Evolutionary conservation across 2,797 vertebrate species (phyloP), one percentile per base, ranked within the genome.

Genomic region (Pagetopsis macropterus): DNA sequence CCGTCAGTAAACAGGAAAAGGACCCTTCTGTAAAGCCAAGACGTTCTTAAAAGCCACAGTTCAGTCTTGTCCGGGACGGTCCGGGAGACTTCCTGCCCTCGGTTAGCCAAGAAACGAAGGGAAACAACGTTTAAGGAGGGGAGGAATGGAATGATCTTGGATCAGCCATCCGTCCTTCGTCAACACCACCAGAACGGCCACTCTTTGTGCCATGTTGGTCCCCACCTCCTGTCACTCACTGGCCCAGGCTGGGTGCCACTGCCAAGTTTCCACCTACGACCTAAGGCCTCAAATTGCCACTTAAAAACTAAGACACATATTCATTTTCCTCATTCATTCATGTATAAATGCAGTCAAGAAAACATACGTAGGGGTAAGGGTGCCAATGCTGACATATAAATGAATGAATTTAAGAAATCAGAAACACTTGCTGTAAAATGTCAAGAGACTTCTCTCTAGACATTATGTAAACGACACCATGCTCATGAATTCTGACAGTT

Each of bases 1-100:
- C 63, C 10, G 55, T 83, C 76, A 48, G 87, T 90, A 88, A 92
- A 93, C 88, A 89, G 87, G 89, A 91, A 90, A 88, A 75, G 71
- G 78, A 65, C 54, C 10, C 60, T 71, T 82, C 84, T 83, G 72
- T 81, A n/a, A 60, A 70, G 78, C 63, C 66, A 73, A 82, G 65
- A 67, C 4, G 9, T 76, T 82, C 79, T 70, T 84, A 87, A 87
- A 80, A 87, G 78, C 55, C 41, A 54, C 6, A 15, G 67, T 72
- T 73, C 73, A 62, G 71, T 74, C 79, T 48, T 15, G 41, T 72
- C 75, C 54, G 3, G 46, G 62, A 73, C 63, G 0, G 73, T 84
- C 76, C 40, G 5, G 86, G 88, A 82, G 84, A 84, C 84, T 90
- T 90, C 88, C 86, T 86, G 78, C 14, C 15, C 61, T 59, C 41